Evolutionary conservation across 2,797 vertebrate genomes (phyloP).

Genomic region (Danio choprae): DNA sequence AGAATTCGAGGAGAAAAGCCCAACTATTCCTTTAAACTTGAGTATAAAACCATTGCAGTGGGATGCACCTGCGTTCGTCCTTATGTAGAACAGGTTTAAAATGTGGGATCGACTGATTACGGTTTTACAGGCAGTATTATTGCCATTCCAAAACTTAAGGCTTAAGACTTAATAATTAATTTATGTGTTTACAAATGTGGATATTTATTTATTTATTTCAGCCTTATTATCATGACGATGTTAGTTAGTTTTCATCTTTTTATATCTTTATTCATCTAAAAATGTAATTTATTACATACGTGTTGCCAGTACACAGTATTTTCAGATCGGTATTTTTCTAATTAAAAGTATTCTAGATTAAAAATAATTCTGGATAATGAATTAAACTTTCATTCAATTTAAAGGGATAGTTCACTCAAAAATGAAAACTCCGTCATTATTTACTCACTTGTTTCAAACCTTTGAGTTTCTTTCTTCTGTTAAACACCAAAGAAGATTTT

Average conservation of each 20-base stretch:
- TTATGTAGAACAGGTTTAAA: conserved; percentile 54
- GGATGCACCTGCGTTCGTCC: conserved; percentile 82
- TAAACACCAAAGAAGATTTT: too few species aligned
- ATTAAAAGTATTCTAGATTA: too few species aligned
- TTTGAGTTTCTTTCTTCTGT: too few species aligned
- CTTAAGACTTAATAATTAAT: conserved; percentile 25
- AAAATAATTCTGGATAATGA: too few species aligned
- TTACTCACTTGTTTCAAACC: too few species aligned
- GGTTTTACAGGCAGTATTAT: not conserved
- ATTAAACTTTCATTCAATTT: too few species aligned
- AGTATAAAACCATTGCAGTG: conserved; percentile 72
- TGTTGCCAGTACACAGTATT: not conserved
- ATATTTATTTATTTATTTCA: not conserved
- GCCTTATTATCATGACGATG: not conserved
- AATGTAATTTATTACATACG: not conserved
- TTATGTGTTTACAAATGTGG: not conserved
- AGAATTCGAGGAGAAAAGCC: conserved; percentile 51
- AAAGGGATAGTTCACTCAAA: too few species aligned
- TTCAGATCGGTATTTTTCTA: too few species aligned
- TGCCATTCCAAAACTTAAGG: not conserved
- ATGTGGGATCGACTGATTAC: conserved; percentile 52
- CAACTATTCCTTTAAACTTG: conserved; percentile 69
- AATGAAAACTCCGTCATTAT: too few species aligned
- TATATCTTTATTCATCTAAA: too few species aligned
- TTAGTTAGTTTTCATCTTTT: too few species aligned